Base-by-base conservation (phyloP, 2,113 vertebrate species). In the Pterocles gutturalis region DNA sequence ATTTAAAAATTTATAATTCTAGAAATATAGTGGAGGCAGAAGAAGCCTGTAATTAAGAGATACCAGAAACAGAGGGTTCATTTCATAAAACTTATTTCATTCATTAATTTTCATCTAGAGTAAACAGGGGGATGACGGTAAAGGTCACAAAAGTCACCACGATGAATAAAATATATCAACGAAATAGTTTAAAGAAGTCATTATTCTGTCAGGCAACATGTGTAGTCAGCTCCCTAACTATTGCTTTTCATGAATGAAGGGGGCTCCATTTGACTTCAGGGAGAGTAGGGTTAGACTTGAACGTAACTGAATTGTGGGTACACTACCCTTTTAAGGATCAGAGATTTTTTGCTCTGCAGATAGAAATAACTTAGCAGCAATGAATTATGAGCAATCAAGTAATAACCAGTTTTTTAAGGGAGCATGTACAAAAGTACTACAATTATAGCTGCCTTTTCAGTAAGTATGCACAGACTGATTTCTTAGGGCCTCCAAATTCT, bases 1-100 rank as follows among this genome's bases (percentile, higher is more conserved):
- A 80, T 89, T 92, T 83, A 93, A 96, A 53, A 87, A 48, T 83
- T 95, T 91, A 61, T 93, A 85, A 70, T 92, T 95, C 81, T 71
- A 79, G 95, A 77, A 97, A 79, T 3, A 12, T 11, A 83, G 41
- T 21, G 25, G 66, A 97, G 81, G 67, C 38, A 87, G 54, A 86
- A 83, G 69, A 34, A 78, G 36, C 41, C 43, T 60, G 6, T 55
- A 61, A 75, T 22, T 36, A 38, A 90, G 51, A 71, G 45, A 61
- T 51, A 76, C 13, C 48, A 86, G 69, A 88, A 79, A 29, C 45
- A 90, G 67, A 93, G 14, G 17, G 17, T 73, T 89, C 46, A 49
- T 53, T 64, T 83, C 82, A 85, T 81, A 78, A 46, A 43, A 49
- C 18, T 70, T 54, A 20, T 36, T 71, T 62, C 22, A 64, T 55